Evolutionary conservation across 2,888 invertebrate genomes (phyloP).

Genomic region (Agonopterix arenella): DNA sequence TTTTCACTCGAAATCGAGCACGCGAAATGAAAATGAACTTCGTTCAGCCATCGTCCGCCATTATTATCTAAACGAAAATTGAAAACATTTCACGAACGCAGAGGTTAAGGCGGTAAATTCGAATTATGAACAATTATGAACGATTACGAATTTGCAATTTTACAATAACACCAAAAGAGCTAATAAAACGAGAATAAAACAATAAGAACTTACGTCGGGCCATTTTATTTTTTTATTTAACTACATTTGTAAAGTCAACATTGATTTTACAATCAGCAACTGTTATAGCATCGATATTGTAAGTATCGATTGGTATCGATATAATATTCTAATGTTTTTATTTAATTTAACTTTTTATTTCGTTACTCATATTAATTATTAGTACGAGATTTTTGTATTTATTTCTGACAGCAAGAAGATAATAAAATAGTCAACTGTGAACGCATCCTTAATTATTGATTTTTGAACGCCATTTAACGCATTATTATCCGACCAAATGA

Average conservation of each 20-base stretch:
- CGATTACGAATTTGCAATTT: no score
- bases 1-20: slow-evolving; percentile 14
- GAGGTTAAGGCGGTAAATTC: slow-evolving; percentile 48
- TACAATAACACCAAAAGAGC: no score
- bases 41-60: slow-evolving; percentile 45
- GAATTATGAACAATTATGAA: slow-evolving; percentile 19
- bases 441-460: slow-evolving; percentile 25
- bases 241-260: no score
- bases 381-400: not conserved
- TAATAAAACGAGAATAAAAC: no score
- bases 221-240: no score
- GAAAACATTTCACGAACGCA: slow-evolving; percentile 34
- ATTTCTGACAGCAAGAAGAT: no score
- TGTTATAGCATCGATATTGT: no score
- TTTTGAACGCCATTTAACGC: slow-evolving; percentile 28
- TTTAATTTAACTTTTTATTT: not conserved
- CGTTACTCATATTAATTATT: not conserved
- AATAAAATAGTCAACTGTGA: not conserved
- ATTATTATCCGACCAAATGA: slow-evolving; percentile 20
- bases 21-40: slow-evolving; percentile 25
- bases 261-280: no score
- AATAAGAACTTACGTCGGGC: no score
- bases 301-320: no score
- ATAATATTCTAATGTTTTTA: not conserved
- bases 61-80: slow-evolving; percentile 43